phyloP scores from a whole-genome alignment of 2,113 vertebrate species.

The Caranx ignobilis region DNA sequence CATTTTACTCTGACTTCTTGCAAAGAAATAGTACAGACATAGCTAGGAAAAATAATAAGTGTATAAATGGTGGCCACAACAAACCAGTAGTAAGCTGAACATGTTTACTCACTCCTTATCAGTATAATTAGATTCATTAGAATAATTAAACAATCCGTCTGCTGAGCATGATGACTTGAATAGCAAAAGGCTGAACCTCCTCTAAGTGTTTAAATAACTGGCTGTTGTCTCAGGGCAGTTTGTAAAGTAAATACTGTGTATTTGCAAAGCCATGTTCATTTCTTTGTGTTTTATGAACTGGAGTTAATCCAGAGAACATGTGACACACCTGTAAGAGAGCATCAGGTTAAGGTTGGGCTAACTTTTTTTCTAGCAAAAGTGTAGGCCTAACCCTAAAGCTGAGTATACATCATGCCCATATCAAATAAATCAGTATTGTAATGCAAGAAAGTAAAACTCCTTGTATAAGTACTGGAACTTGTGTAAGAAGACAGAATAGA shows the following conservation, averaged over 20 bases:
- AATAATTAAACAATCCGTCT: slow-evolving; percentile 63
- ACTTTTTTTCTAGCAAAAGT: too few species aligned
- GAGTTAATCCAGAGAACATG: background rate
- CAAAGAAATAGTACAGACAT: slow-evolving; percentile 38
- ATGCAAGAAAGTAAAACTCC: background rate
- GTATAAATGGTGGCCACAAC: slow-evolving; percentile 16
- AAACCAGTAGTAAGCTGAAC: slow-evolving; percentile 24
- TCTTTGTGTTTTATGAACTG: slow-evolving; percentile 29
- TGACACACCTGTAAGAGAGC: background rate
- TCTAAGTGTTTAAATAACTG: slow-evolving; percentile 40
- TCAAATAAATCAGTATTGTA: background rate
- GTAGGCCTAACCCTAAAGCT: background rate
- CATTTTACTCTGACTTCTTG: slow-evolving; percentile 69
- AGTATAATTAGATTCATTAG: slow-evolving; percentile 62
- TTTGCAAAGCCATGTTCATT: slow-evolving; percentile 27
- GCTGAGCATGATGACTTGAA: slow-evolving; percentile 33
- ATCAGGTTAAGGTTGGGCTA: background rate
- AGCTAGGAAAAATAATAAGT: background rate
- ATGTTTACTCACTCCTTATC: slow-evolving; percentile 60
- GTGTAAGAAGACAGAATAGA: background rate
- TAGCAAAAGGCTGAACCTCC: slow-evolving; percentile 38
- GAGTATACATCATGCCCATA: background rate
- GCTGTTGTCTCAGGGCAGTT: slow-evolving; percentile 18
- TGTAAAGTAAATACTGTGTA: background rate
- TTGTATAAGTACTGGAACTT: background rate